Evolutionary conservation across 92 coral and sea anemone genomes (phyloP), one percentile per base, ranked within the genome.

Genomic region (Hydrozoanthus gracilis): DNA sequence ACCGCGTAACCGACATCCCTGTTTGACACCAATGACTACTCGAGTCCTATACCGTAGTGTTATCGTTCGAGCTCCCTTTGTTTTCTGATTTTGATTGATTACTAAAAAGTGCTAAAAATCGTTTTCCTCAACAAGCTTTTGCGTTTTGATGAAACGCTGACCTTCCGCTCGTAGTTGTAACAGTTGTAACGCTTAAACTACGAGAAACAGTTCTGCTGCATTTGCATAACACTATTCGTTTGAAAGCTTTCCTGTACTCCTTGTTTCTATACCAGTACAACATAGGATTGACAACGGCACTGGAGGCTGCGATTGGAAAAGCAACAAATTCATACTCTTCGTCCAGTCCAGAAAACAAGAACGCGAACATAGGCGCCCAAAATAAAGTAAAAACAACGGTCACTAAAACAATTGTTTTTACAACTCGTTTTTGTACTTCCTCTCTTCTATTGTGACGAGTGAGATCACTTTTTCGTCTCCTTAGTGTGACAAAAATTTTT

Each of bases 321-420:
- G 80, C 80, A 16, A 76, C 52, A 18, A 51, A 44, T 54, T 76
- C 45, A 61, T 64, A 76, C 4, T 51, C 9, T 3, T 0, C 7
- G 62, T 4, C 35, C 44, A 51, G 80, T 10, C 80, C 80, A 51
- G 80, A 76, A 18, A 51, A 16, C 6, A 76, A 56, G 44, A 76
- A 76, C 5, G 47, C 80, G 52, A 76, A 76, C 80, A 76, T 76
- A 1, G 80, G 64, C 8, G 47, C 9, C 80, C 80, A 76, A 13
- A 76, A 76, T 56, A 76, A 3, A 50, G 79, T 16, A 12, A 74
- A 74, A 7, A 51, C 60, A 14, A 51, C 79, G 50, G 61, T 74
- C 3, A 74, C 79, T 16, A 7, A 7, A 49, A 20, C 60, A 49
- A 51, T 74, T 15, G 79, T 74, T 49, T 48, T 74, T 44, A 74